A percentile compares a stretch with the other conserved stretches of the same genome.
phyloP scores from a whole-genome alignment of 1,140 invertebrate genomes.

The Drosophila bocki region DNA sequence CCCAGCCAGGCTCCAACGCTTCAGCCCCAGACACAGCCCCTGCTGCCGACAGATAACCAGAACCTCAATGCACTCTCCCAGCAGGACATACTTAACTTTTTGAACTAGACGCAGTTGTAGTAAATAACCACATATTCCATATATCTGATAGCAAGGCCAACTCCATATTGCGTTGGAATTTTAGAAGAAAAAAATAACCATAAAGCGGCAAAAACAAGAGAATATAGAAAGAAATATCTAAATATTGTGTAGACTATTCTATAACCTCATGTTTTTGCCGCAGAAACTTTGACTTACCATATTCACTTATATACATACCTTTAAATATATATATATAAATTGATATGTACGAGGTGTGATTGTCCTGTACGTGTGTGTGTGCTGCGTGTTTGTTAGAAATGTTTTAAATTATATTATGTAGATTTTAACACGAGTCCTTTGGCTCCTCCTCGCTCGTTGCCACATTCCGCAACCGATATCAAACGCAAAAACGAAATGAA shows the following conservation, averaged over 20 bases:
- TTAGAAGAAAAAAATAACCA: neutral
- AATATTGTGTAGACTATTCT: no score
- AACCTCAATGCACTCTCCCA: constrained; percentile 80
- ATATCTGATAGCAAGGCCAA: constrained; percentile 18
- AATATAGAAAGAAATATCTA: neutral
- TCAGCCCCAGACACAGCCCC: constrained; percentile 54
- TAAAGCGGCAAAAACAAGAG: no score
- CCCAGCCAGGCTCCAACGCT: constrained; percentile 49
- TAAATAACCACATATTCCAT: constrained; percentile 54
- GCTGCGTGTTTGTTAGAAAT: constrained; percentile 45
- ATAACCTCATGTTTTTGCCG: neutral
- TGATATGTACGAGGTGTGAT: constrained; percentile 40
- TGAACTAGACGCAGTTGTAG: constrained; percentile 67
- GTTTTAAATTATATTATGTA: constrained; percentile 56
- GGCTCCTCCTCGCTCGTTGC: constrained; percentile 16
- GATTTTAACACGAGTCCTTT: constrained; percentile 46
- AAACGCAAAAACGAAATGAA: constrained; percentile 41
- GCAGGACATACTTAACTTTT: constrained; percentile 82
- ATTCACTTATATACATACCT: constrained; percentile 10
- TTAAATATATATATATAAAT: constrained; percentile 46
- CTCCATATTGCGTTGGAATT: constrained; percentile 9
- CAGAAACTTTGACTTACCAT: neutral
- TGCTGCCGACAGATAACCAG: constrained; percentile 61
- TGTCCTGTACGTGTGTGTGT: constrained; percentile 38
- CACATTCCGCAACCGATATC: constrained; percentile 52